Conservation (phyloP, 2,113 vertebrate genomes). For the Paralichthys olivaceus region DNA sequence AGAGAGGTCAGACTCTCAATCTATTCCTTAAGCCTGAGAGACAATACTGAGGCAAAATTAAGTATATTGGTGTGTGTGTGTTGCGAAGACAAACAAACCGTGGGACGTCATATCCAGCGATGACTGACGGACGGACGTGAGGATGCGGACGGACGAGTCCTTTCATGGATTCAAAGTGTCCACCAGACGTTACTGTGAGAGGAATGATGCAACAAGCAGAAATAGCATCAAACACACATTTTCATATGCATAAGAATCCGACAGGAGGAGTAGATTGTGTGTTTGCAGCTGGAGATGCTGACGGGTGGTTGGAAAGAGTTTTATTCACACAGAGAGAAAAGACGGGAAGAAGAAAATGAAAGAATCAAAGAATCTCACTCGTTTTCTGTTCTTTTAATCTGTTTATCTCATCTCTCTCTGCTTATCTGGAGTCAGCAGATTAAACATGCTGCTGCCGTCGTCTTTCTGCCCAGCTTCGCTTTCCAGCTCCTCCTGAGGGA, state of each 20-base stretch:
- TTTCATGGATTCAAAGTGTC: conserved; percentile 52
- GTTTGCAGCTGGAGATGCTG: not conserved
- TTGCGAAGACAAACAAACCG: not conserved
- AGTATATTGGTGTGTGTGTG: not conserved
- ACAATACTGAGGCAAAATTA: not conserved
- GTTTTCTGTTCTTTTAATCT: not conserved
- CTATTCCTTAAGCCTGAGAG: conserved; percentile 13
- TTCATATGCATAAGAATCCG: conserved; percentile 13
- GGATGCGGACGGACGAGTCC: conserved; percentile 36
- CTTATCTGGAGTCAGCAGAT: no score
- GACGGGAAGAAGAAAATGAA: not conserved
- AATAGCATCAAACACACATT: conserved; percentile 52
- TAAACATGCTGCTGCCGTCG: no score
- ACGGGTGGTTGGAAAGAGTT: no score
- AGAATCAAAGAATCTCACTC: no score
- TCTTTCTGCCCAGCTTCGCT: no score
- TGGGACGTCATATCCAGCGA: conserved; percentile 1
- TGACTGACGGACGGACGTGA: conserved; percentile 15
- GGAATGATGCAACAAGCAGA: conserved; percentile 67
- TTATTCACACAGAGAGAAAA: not conserved
- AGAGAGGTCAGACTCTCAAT: not conserved
- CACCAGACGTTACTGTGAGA: conserved; percentile 50
- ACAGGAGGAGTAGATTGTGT: conserved; percentile 1
- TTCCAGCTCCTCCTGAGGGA: no score
- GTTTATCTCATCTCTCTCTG: no score